phyloP scores from a whole-genome alignment of 2,888 invertebrate species.

The Tortrix viridana region DNA sequence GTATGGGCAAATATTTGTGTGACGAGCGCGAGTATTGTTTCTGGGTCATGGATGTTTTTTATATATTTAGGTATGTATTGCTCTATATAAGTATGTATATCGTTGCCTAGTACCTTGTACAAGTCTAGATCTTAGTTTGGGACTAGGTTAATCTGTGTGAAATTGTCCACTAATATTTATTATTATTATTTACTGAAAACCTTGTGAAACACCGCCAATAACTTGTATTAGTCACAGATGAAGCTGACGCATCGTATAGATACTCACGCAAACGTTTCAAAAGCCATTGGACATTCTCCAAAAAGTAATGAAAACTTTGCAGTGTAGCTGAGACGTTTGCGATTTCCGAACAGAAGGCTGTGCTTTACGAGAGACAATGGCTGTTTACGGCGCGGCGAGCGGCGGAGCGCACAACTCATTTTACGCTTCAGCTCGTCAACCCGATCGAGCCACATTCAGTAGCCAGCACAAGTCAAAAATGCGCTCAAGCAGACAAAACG shows the following conservation, averaged over 20 bases:
- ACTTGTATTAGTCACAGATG: too few relatives aligned
- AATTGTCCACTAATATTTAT: too few relatives aligned
- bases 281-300: constrained; percentile 80
- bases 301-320: constrained; percentile 79
- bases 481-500: constrained; percentile 19
- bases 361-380: constrained; percentile 58
- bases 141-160: too few relatives aligned
- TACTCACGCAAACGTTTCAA: constrained; percentile 61
- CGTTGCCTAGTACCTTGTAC: too few relatives aligned
- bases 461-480: constrained; percentile 31
- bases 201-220: too few relatives aligned
- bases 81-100: too few relatives aligned
- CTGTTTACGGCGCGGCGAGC: constrained; percentile 64
- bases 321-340: constrained; percentile 68
- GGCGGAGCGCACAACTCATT: constrained; percentile 78
- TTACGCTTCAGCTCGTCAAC: constrained; percentile 72
- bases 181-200: too few relatives aligned
- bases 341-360: constrained; percentile 76
- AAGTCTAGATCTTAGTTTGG: too few relatives aligned
- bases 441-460: constrained; percentile 51
- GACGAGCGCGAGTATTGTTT: too few relatives aligned
- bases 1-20: too few relatives aligned
- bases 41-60: too few relatives aligned
- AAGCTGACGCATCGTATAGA: neutral
- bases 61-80: too few relatives aligned